These are phyloP conservation scores for Xylota segnis DNA, from an alignment of 2,888 invertebrate genomes.

Conservation along the genomic window DNA sequence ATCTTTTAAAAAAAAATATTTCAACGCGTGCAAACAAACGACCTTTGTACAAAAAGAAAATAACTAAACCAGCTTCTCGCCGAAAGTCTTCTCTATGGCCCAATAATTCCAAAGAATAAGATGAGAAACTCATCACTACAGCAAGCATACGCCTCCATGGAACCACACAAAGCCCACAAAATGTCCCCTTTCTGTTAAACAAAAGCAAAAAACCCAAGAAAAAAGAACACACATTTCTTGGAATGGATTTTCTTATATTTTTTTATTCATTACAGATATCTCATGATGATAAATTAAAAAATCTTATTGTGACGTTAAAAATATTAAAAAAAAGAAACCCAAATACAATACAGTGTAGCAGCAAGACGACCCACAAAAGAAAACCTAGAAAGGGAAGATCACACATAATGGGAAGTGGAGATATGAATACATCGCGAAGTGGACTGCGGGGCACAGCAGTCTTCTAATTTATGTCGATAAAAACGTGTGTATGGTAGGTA, in stretches of 20 bases:
- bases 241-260: slow-evolving; percentile 68
- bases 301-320: slow-evolving; percentile 69
- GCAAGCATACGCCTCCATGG: slow-evolving; percentile 9
- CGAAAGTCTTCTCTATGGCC: slow-evolving; percentile 11
- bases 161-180: slow-evolving; percentile 9
- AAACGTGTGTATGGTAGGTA: slow-evolving; percentile 13
- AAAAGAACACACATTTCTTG: slow-evolving; percentile 54
- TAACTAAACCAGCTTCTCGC: slow-evolving; percentile 23
- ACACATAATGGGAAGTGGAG: slow-evolving; percentile 26
- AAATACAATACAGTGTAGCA: slow-evolving; percentile 57
- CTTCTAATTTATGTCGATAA: slow-evolving; percentile 3
- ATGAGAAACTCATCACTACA: slow-evolving; percentile 21
- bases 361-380: slow-evolving; percentile 43
- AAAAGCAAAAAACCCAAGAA: slow-evolving; percentile 12
- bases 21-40: slow-evolving; percentile 19
- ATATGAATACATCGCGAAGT: slow-evolving; percentile 1
- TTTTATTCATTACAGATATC: slow-evolving; percentile 71
- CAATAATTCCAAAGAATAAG: slow-evolving; percentile 41
- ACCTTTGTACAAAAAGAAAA: not conserved
- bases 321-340: slow-evolving; percentile 53
- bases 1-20: slow-evolving; percentile 18
- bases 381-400: slow-evolving; percentile 25
- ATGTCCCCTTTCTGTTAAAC: slow-evolving; percentile 21
- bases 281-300: slow-evolving; percentile 74
- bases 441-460: slow-evolving; percentile 5